Evolutionary conservation across 2,888 invertebrate genomes (phyloP).

Genomic region (Cyaniris semiargus): DNA sequence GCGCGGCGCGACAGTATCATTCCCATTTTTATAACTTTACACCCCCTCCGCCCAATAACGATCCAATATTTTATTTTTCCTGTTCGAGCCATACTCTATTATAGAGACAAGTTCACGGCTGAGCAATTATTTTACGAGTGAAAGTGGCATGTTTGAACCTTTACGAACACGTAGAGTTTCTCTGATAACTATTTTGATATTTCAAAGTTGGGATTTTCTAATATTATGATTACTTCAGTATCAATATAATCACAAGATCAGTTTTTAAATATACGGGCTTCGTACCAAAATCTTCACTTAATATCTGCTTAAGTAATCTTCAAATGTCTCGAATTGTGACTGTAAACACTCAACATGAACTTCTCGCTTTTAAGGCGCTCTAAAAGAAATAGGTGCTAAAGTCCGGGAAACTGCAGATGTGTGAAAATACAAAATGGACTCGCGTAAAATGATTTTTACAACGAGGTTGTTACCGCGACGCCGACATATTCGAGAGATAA

Average conservation of each 20-base stretch:
- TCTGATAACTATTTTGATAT: too few species aligned
- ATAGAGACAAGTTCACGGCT: neutral
- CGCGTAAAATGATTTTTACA: slow-evolving; percentile 16
- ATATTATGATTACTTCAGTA: too few species aligned
- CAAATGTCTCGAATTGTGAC: neutral
- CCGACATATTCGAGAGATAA: slow-evolving; percentile 4
- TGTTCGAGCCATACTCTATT: neutral
- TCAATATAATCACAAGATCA: too few species aligned
- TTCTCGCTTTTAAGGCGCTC: neutral
- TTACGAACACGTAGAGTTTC: too few species aligned
- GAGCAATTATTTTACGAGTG: neutral
- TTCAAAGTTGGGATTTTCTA: too few species aligned
- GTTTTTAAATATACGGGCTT: too few species aligned
- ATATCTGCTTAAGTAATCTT: neutral
- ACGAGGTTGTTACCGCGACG: slow-evolving; percentile 5
- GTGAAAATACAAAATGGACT: slow-evolving; percentile 14
- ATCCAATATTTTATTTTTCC: slow-evolving; percentile 13
- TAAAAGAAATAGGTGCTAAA: neutral
- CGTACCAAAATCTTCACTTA: too few species aligned
- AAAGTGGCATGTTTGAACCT: neutral
- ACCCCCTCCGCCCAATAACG: neutral
- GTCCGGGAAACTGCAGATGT: slow-evolving; percentile 10
- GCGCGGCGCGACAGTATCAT: slow-evolving; percentile 21
- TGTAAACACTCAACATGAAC: neutral
- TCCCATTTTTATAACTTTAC: slow-evolving; percentile 3